Evolutionary conservation across 2,113 vertebrate genomes (phyloP).

Genomic region (sheep (Ovis aries)): ARS-UI_Ramb_v3.0 NC_056060.1:6507501-6508000

Average conservation of each 20-base stretch:
- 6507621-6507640: conserved; percentile 12
- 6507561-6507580: neutral
- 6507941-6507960: neutral
- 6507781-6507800: conserved; percentile 10
- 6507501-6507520: neutral
- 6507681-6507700: neutral
- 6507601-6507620: neutral
- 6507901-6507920: neutral
- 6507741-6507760: conserved; percentile 40
- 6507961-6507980: neutral
- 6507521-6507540: neutral
- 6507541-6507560: conserved; percentile 2
- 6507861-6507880: conserved; percentile 43
- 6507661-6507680: neutral
- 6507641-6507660: conserved; percentile 43
- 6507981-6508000: neutral
- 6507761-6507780: neutral
- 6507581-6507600: conserved; percentile 23
- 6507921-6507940: neutral
- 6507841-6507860: conserved; percentile 21
- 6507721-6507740: conserved; percentile 48
- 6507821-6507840: neutral
- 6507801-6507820: neutral
- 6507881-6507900: conserved; percentile 5
- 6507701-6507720: neutral